Evolutionary conservation across 2,888 invertebrate species (phyloP), one percentile per base, ranked within the genome.

Genomic region (Ametastegia equiseti): DNA sequence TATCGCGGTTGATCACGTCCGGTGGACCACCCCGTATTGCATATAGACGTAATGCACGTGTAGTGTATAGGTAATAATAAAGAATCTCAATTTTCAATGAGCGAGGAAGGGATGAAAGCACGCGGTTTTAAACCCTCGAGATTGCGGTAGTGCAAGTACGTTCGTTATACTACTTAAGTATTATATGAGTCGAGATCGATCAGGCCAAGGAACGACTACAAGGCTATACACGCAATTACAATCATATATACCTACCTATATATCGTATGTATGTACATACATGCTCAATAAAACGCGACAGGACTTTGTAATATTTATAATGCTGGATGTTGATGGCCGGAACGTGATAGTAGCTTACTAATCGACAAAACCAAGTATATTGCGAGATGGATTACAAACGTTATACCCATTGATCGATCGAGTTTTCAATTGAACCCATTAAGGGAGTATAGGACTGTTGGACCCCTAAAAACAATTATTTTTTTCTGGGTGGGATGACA

Each of bases 171-270:
- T 27, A 60, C 15, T 60, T 23, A 60, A 30, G 27, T 60, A 60
- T 60, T 60, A 60, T 27, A 60, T 60, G 30, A 60, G 60, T 60
- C 60, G 60, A 60, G 19, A 60, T 60, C 60, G 60, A 60, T 60
- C 60, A 30, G 60, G 11, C 30, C 60, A 15, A 60, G 15, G 15
- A 30, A 27, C 60, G 27, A 30, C 60, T 60, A 60, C 30, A 13
- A 30, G 30, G 60, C 30, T 30, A 3, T 60, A n/a, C n/a, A n/a
- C n/a, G 15, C 30, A 60, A 60, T 60, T 30, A 30, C 30, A 30
- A 60, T n/a, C n/a, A n/a, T n/a, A n/a, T n/a, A n/a, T n/a, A n/a
- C n/a, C n/a, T n/a, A n/a, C n/a, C n/a, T n/a, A n/a, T 60, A 60
- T 30, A 60, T 60, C 15, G 11, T 54, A 54, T 60, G 15, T 60